A percentile compares a stretch with the other conserved stretches of the same genome.
phyloP scores from a whole-genome alignment of 2,888 invertebrate species.

The Aleiodes alternator region DNA sequence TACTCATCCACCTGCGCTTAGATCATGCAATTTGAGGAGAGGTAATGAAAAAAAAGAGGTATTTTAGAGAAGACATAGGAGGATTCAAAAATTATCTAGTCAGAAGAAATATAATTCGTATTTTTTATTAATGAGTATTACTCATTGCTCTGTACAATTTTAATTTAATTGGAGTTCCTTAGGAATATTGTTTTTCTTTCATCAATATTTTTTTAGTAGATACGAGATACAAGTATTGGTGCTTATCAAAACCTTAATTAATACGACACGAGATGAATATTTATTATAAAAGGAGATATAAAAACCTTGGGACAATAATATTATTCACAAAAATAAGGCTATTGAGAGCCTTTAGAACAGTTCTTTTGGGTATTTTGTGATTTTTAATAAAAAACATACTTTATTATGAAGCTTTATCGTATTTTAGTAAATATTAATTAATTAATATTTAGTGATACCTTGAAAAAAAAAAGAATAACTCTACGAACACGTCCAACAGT shows the following conservation, averaged over 20 bases:
- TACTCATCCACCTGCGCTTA: no score
- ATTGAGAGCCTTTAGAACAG: not conserved
- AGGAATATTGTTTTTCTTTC: not conserved
- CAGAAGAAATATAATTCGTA: not conserved
- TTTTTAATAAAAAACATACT: not conserved
- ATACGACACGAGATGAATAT: conserved; percentile 14
- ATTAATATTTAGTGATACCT: not conserved
- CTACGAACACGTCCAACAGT: conserved; percentile 15
- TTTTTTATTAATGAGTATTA: conserved; percentile 5
- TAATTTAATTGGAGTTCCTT: conserved; percentile 18
- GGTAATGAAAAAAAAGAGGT: no score
- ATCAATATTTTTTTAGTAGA: conserved; percentile 11
- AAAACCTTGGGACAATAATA: conserved; percentile 40
- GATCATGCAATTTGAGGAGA: no score
- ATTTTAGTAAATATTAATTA: not conserved
- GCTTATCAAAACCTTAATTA: not conserved
- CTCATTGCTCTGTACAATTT: not conserved
- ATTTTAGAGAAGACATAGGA: not conserved
- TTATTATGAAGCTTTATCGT: not conserved
- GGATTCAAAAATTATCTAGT: conserved; percentile 25
- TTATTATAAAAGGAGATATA: not conserved
- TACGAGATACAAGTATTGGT: not conserved
- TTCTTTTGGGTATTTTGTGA: conserved; percentile 5
- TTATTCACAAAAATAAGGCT: conserved; percentile 1
- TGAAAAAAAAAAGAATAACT: not conserved